Percentiles rank a stretch among this genome's conserved stretches.
Conservation (phyloP, 2,797 vertebrate species). For the Aeoliscus strigatus region DNA sequence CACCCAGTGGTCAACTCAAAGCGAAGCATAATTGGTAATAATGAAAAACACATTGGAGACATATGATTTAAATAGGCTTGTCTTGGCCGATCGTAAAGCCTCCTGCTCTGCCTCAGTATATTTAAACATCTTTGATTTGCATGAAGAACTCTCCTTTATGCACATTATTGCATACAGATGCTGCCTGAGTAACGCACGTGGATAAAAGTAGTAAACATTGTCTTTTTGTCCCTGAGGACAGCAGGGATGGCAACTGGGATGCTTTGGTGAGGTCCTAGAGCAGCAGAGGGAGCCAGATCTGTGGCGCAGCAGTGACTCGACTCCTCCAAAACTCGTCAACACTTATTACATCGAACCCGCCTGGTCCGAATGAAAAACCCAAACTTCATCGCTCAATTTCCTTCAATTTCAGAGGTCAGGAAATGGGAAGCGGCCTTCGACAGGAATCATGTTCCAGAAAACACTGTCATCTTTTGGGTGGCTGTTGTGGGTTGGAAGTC, state of each 20-base stretch:
- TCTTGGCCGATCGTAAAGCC: conserved; percentile 18
- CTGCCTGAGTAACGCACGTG: conserved; percentile 7
- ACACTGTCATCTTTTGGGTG: conserved; percentile 22
- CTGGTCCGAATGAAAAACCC: conserved; percentile 26
- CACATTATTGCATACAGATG: conserved; percentile 32
- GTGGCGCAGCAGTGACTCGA: conserved; percentile 26
- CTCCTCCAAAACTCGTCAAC: conserved; percentile 18
- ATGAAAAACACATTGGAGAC: conserved; percentile 25
- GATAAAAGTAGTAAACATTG: conserved; percentile 12
- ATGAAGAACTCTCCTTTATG: conserved; percentile 9
- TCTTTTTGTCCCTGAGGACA: conserved; percentile 27
- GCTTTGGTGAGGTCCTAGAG: conserved; percentile 13
- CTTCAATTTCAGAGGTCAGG: conserved; percentile 19
- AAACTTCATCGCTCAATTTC: conserved; percentile 23
- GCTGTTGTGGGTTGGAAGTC: conserved; percentile 21
- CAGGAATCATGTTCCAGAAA: conserved; percentile 16
- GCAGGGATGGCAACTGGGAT: conserved; percentile 19
- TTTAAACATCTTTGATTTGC: conserved; percentile 17
- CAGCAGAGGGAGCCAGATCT: conserved; percentile 57
- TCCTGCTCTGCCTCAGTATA: conserved; percentile 14
- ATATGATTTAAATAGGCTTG: conserved; percentile 19
- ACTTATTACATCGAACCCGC: conserved; percentile 6
- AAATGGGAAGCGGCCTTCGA: conserved; percentile 15
- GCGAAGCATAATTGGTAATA: conserved; percentile 15
- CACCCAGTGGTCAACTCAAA: conserved; percentile 22